Conservation (phyloP, 2,797 vertebrate genomes). For the Sebastes steindachneri region DNA sequence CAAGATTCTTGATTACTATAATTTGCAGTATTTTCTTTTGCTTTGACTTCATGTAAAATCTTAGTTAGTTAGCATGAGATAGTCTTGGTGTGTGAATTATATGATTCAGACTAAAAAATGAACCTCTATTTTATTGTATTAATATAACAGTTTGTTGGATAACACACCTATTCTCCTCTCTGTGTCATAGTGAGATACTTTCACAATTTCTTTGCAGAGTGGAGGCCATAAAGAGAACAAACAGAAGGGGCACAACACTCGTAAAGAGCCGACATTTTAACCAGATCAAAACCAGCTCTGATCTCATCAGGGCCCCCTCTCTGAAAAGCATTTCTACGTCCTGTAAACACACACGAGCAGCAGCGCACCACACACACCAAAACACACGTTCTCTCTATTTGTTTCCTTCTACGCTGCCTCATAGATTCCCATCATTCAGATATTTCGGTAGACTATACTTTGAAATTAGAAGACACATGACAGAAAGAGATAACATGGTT, state of each 20-base stretch:
- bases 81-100: neutral
- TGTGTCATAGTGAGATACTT: neutral
- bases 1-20: neutral
- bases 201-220: neutral
- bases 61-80: neutral
- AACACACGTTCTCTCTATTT: neutral
- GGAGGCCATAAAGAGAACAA: constrained; percentile 8
- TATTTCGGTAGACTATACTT: neutral
- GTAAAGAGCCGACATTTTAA: constrained; percentile 7
- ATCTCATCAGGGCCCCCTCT: neutral
- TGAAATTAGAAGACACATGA: constrained; percentile 10
- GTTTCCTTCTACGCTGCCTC: neutral
- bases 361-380: neutral
- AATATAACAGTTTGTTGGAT: neutral
- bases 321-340: constrained; percentile 2
- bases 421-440: neutral
- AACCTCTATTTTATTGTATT: neutral
- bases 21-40: neutral
- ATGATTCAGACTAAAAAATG: neutral
- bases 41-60: neutral
- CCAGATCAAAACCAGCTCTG: constrained; percentile 39
- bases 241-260: neutral
- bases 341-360: constrained; percentile 10
- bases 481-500: constrained; percentile 21
- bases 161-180: neutral